phyloP scores from a whole-genome alignment of 2,888 invertebrate species.

The Drosophila anomalata region DNA sequence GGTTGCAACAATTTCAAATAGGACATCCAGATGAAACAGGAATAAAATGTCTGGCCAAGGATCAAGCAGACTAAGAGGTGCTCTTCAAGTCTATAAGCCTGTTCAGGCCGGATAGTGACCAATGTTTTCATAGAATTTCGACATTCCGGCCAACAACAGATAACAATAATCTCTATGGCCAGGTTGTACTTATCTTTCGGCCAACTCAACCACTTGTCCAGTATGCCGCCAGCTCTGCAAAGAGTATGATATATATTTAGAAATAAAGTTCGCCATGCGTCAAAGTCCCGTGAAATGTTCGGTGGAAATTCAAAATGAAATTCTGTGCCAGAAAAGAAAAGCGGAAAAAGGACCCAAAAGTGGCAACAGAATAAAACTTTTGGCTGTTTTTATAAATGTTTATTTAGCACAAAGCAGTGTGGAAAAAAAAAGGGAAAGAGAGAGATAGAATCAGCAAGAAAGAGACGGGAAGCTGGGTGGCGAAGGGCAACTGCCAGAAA shows the following conservation, averaged over 20 bases:
- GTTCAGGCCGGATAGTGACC: too few species aligned
- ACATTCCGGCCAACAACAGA: background rate
- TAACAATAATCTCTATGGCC: slow-evolving; percentile 13
- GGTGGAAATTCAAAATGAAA: slow-evolving; percentile 65
- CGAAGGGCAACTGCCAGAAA: slow-evolving; percentile 52
- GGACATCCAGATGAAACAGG: slow-evolving; percentile 25
- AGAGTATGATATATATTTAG: slow-evolving; percentile 27
- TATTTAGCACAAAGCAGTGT: slow-evolving; percentile 62
- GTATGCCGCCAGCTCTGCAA: slow-evolving; percentile 5
- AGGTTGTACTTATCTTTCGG: slow-evolving; percentile 1
- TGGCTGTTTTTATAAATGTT: slow-evolving; percentile 74
- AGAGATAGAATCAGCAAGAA: slow-evolving; percentile 8
- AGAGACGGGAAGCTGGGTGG: background rate
- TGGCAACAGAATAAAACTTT: slow-evolving; percentile 68
- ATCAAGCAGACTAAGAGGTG: background rate
- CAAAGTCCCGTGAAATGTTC: slow-evolving; percentile 57
- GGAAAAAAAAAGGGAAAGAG: slow-evolving; percentile 17
- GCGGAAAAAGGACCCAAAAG: slow-evolving; percentile 25
- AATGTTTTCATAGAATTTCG: background rate
- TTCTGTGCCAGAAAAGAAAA: slow-evolving; percentile 47
- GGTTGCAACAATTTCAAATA: slow-evolving; percentile 47
- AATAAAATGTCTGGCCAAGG: background rate
- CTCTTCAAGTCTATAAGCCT: background rate
- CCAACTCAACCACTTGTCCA: slow-evolving; percentile 18
- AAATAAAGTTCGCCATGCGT: slow-evolving; percentile 56